phyloP scores from a whole-genome alignment of 2,113 vertebrate species.

The Pelvicachromis taeniatus region DNA sequence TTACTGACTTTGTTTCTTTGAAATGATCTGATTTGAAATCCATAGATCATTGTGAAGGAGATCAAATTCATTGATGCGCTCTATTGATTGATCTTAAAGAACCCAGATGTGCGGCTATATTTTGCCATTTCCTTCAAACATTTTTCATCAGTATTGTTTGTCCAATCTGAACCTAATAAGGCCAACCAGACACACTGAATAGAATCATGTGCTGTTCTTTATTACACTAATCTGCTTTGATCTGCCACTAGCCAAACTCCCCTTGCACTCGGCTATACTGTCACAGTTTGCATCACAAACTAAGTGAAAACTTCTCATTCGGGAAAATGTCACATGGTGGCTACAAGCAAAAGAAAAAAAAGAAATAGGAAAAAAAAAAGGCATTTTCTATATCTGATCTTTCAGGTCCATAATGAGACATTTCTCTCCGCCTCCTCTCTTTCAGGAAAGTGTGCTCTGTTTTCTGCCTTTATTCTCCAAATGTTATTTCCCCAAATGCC shows the following conservation, averaged over 20 bases:
- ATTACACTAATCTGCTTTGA: conserved; percentile 16
- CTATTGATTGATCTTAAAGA: neutral
- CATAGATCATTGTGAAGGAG: neutral
- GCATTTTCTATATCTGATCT: conserved; percentile 33
- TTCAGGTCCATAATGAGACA: conserved; percentile 7
- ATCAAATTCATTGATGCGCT: neutral
- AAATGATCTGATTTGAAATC: neutral
- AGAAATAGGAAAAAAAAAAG: neutral
- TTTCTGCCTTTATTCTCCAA: conserved; percentile 18
- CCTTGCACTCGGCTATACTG: neutral
- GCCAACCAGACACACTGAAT: conserved; percentile 3
- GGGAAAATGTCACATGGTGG: neutral
- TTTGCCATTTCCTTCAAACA: neutral
- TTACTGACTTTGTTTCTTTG: neutral
- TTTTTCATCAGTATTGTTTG: neutral
- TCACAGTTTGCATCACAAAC: neutral
- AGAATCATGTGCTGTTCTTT: neutral
- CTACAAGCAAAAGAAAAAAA: neutral
- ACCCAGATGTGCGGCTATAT: neutral
- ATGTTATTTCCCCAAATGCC: conserved; percentile 48
- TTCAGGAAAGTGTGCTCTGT: neutral
- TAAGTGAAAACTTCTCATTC: neutral
- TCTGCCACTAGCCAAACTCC: neutral
- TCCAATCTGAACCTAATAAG: neutral
- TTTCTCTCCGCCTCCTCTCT: conserved; percentile 1